Evolutionary conservation across 2,888 invertebrate species (phyloP).

Genomic region (Acanthosoma haemorrhoidale): DNA sequence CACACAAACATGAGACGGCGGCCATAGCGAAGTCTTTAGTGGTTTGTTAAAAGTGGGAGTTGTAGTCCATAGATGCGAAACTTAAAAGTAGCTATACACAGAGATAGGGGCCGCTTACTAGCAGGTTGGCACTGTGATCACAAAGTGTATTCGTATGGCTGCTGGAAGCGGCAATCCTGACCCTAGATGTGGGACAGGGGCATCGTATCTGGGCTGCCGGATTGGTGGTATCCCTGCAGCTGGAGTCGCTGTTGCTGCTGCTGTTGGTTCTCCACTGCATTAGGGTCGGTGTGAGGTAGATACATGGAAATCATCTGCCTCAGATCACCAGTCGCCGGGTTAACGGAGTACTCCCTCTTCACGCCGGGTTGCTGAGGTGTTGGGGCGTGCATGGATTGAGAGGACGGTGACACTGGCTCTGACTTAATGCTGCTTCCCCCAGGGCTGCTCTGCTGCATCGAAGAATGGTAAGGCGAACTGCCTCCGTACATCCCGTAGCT

Average conservation of each 20-base stretch:
- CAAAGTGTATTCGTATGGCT: conserved; percentile 40
- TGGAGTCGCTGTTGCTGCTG: conserved; percentile 49
- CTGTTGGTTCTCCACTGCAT: conserved; percentile 45
- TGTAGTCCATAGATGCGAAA: conserved; percentile 30
- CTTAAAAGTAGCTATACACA: conserved; percentile 30
- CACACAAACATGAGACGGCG: conserved; percentile 18
- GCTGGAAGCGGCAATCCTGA: conserved; percentile 42
- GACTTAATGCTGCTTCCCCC: conserved; percentile 85
- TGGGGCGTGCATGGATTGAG: conserved; percentile 52
- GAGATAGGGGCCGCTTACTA: conserved; percentile 36
- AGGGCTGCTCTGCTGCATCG: conserved; percentile 67
- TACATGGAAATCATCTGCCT: conserved; percentile 73
- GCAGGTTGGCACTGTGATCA: conserved; percentile 41
- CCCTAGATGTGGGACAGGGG: conserved; percentile 63
- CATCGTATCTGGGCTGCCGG: conserved; percentile 57
- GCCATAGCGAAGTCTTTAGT: conserved; percentile 32
- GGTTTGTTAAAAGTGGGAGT: conserved; percentile 34
- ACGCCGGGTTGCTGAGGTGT: conserved; percentile 49
- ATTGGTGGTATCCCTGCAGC: conserved; percentile 61
- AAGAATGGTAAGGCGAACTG: conserved; percentile 64
- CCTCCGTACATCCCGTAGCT: conserved; percentile 55
- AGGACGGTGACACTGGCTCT: conserved; percentile 72
- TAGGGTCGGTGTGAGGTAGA: conserved; percentile 58
- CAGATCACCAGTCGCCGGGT: conserved; percentile 52
- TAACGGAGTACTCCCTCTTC: conserved; percentile 62